Evolutionary conservation across 64 coral and sea anemone genomes (phyloP), one percentile per base, ranked within the genome.

Genomic region (Orbicella faveolata): DNA sequence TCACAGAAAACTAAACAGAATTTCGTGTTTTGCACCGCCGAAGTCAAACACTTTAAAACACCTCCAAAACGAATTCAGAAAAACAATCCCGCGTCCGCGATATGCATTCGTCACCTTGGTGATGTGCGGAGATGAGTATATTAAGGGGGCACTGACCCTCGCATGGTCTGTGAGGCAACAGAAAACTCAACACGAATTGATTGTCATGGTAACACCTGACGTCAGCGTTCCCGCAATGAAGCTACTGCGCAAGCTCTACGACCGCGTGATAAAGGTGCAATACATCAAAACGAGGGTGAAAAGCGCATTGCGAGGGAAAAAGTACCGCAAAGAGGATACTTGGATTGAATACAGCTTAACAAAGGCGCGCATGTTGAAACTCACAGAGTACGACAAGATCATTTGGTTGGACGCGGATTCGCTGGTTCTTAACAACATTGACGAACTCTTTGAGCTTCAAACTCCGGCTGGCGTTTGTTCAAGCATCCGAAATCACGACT

Each of bases 131-230:
- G 87, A 96, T 66, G 91, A 88, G 36, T 96, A 96, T 75, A 69
- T 66, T 78, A 79, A 90, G 63, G 91, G 91, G 4, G 95, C 95
- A 20, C 79, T 75, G 21, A 83, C 82, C 20, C 91, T 96, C 11
- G 95, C 80, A 21, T 96, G 95, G 95, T 96, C 95, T 18, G 88
- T 96, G 68, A 87, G 95, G 30, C 88, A 96, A 88, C 88, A 90
- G 41, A 84, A 78, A 18, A 90, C 91, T 67, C 61, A 90, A 44
- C 88, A 93, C 65, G 95, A 96, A 26, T 75, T 96, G 61, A 89
- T 96, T 59, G 91, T 87, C 79, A 96, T 96, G 95, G 88, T 88
- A 72, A 96, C 95, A 36, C 83, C 91, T 77, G 95, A 96, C 61
- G 95, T 96, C 63, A 93, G 91, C 34, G 75, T 66, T 9, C 2